Evolutionary conservation across 2,888 invertebrate species (phyloP).

Genomic region (Phymatocera aterrima): DNA sequence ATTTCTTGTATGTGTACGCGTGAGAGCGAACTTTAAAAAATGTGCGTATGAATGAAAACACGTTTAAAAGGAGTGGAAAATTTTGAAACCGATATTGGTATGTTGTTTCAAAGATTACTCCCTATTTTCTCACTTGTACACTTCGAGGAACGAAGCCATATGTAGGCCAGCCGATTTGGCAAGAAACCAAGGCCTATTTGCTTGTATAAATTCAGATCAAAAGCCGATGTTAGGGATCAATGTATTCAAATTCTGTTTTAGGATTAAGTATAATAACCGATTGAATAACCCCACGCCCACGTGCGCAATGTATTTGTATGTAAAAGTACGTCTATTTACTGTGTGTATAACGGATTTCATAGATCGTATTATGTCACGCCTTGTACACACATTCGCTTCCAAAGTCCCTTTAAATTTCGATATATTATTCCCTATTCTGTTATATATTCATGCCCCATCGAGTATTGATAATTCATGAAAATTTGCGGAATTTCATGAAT

Average conservation of each 20-base stretch:
- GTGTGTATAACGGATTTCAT: background rate
- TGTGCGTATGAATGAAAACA: background rate
- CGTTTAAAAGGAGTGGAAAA: constrained; percentile 11
- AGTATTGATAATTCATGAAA: background rate
- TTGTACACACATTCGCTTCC: background rate
- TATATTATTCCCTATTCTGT: background rate
- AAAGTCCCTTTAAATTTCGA: background rate
- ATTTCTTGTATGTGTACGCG: background rate
- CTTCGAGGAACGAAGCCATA: background rate
- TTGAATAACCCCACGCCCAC: background rate
- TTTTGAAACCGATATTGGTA: constrained; percentile 6
- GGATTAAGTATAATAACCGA: background rate
- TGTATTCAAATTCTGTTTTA: background rate
- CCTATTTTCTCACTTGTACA: background rate
- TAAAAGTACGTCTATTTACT: background rate
- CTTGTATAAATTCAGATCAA: too few species aligned
- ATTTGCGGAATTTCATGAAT: background rate
- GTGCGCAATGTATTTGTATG: background rate
- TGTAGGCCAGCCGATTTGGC: constrained; percentile 18
- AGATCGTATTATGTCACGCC: background rate
- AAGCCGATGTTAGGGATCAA: background rate
- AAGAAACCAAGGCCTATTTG: background rate
- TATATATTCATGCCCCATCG: background rate
- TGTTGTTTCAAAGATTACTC: background rate
- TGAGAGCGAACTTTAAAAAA: background rate